Percentiles rank a stretch among this genome's conserved stretches.
Evolutionary conservation across 2,113 vertebrate species (phyloP).

Genomic region (Xiphorhynchus elegans): DNA sequence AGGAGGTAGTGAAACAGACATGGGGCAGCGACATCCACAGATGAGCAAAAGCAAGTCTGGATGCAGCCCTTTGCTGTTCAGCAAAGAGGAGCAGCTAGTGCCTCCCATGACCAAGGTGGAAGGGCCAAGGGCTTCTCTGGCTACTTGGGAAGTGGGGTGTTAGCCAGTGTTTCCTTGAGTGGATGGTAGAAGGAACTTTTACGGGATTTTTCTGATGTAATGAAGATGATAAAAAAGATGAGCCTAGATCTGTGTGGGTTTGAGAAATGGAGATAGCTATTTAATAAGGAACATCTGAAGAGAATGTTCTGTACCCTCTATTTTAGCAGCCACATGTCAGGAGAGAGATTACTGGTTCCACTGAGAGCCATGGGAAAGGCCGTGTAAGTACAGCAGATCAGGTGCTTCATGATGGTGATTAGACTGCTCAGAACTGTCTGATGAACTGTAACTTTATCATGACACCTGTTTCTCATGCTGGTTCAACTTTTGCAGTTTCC

Average conservation of each 20-base stretch:
- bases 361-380: background rate
- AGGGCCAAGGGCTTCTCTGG: background rate
- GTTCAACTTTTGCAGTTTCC: background rate
- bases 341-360: background rate
- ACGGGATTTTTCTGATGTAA: background rate
- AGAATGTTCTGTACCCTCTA: conserved; percentile 9
- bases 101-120: background rate
- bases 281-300: background rate
- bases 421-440: background rate
- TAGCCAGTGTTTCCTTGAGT: background rate
- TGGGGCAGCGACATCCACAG: background rate
- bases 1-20: background rate
- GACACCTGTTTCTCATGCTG: background rate
- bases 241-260: background rate
- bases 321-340: background rate
- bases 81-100: background rate
- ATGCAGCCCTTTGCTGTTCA: background rate
- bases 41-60: background rate
- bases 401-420: background rate
- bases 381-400: background rate
- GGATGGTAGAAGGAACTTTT: background rate
- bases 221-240: background rate
- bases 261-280: conserved; percentile 6
- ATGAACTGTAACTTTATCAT: background rate
- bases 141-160: background rate